A percentile compares a stretch with the other conserved stretches of the same genome.
Evolutionary conservation across 2,113 vertebrate genomes (phyloP).

Genomic region (Oryzias celebensis): DNA sequence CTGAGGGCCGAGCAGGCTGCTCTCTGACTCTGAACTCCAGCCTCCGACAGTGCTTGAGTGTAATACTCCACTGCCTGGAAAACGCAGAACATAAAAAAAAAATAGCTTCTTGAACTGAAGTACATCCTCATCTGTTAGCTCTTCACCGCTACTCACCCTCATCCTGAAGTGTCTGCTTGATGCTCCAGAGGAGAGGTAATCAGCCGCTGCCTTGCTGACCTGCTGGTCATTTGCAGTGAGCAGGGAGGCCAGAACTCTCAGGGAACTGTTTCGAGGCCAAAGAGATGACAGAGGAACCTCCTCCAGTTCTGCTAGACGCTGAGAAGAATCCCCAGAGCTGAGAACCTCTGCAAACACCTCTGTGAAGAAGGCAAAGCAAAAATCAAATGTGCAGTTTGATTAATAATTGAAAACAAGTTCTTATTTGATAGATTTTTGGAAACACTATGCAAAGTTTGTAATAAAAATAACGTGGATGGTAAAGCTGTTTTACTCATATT

Average conservation of each 20-base stretch:
- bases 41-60: slow-evolving; percentile 87
- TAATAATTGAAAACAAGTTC: neutral
- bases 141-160: slow-evolving; percentile 78
- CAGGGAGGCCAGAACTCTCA: slow-evolving; percentile 84
- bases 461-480: no score
- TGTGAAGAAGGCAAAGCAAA: slow-evolving; percentile 44
- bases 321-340: slow-evolving; percentile 74
- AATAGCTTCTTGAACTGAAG: no score
- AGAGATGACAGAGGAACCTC: slow-evolving; percentile 77
- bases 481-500: no score
- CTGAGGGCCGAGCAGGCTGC: slow-evolving; percentile 88
- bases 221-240: slow-evolving; percentile 80
- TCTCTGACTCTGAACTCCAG: slow-evolving; percentile 83
- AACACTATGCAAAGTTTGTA: neutral
- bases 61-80: slow-evolving; percentile 89
- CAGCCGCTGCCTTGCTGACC: slow-evolving; percentile 79
- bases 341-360: slow-evolving; percentile 81
- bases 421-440: neutral
- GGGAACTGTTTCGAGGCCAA: slow-evolving; percentile 79
- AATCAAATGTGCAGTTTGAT: neutral
- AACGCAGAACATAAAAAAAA: slow-evolving; percentile 23
- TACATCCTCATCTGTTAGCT: no score
- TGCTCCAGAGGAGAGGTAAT: slow-evolving; percentile 82
- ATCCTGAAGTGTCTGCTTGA: slow-evolving; percentile 83
- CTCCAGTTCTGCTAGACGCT: slow-evolving; percentile 74